Evolutionary conservation across 2,113 vertebrate species (phyloP), one percentile per base, ranked within the genome.

Genomic region (Cromileptes altivelis): DNA sequence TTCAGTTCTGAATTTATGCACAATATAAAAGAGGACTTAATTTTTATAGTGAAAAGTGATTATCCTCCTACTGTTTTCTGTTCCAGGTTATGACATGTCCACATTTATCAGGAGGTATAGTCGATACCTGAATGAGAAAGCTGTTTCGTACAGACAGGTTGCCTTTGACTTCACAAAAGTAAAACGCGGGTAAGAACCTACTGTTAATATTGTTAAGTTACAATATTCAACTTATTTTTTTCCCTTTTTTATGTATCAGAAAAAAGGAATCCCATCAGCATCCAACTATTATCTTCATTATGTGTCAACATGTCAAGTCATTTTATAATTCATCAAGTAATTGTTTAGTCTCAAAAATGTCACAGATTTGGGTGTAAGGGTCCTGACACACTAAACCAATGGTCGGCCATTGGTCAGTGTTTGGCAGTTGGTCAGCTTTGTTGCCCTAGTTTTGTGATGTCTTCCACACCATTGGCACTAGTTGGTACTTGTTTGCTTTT

Each of bases 161-260:
- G 98, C 98, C 88, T 99, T 99, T 94, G 98, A 99, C 95, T 99
- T 99, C 95, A 99, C 98, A 14, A 99, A 99, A 97, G 98, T 99
- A 89, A 99, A 99, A 95, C 96, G 98, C 91, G 98, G 98, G 98
- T 99, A 95, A 97, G 97, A 6, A 61, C 23, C 33, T 5, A 55
- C 37, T 33, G 33, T 10, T 25, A 30, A 7, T 37, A 9, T 45
- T 72, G 18, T 37, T 30, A 4, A 60, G 64, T 30, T 70, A 25
- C 27, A 18, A 15, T 17, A 27, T 47, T 12, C 37, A 52, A 5
- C 15, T 70, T n/a, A 1, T n/a, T 27, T n/a, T 52, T 71, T 19
- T 62, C 1, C 11, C 19, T 13, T 65, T 67, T 42, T 23, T 40
- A 40, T 56, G 4, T 12, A 33, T 49, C 11, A n/a, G 12, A 30